Conservation (phyloP, 2,113 vertebrate genomes). For the Loxodonta africana region DNA sequence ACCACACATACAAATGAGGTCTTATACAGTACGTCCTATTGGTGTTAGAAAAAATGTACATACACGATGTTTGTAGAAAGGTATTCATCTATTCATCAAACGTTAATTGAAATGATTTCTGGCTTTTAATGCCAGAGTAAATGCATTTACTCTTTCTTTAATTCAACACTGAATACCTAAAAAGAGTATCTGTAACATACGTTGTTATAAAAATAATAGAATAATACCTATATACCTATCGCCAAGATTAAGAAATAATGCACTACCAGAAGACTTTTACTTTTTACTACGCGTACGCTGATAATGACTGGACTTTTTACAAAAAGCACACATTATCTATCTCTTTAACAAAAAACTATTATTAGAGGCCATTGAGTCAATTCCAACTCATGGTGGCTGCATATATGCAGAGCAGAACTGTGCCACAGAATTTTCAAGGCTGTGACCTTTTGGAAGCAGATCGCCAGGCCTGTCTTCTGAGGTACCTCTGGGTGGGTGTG, state of each 20-base stretch:
- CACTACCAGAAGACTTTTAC: slow-evolving; percentile 6
- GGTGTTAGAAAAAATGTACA: background rate
- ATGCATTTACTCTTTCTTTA: background rate
- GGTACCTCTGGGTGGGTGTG: background rate
- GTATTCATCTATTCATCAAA: slow-evolving; percentile 28
- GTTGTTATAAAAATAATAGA: slow-evolving; percentile 2
- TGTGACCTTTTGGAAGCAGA: background rate
- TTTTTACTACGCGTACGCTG: background rate
- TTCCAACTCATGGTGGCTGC: background rate
- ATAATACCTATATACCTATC: background rate
- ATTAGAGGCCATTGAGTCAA: background rate
- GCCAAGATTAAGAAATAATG: slow-evolving; percentile 18
- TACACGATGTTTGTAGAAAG: background rate
- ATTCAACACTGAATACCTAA: slow-evolving; percentile 46
- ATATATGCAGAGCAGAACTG: background rate
- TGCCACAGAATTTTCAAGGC: background rate
- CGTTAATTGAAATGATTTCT: slow-evolving; percentile 27
- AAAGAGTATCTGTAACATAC: slow-evolving; percentile 24
- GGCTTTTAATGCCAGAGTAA: slow-evolving; percentile 38
- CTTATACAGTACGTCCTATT: background rate
- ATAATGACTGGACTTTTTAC: slow-evolving; percentile 27
- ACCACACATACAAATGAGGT: background rate
- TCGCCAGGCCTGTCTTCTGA: background rate
- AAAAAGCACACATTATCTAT: background rate
- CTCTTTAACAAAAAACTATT: background rate